Conservation (phyloP, 2,888 invertebrate species). For the Chorisops tibialis region DNA sequence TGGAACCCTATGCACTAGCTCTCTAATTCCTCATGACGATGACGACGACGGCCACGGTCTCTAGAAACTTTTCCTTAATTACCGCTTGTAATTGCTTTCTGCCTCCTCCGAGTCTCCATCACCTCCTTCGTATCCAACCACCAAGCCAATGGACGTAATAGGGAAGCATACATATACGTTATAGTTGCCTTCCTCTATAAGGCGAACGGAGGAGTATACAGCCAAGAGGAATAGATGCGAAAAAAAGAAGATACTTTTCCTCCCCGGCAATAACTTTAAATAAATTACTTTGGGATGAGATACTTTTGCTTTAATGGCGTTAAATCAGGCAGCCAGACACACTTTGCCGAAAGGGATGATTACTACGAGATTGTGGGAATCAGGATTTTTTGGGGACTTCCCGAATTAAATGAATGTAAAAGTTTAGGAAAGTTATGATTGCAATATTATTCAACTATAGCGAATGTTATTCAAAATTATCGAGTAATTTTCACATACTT, state of each 20-base stretch:
- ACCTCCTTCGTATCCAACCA: background rate
- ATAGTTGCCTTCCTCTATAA: no score
- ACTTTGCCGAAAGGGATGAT: no score
- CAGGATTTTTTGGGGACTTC: no score
- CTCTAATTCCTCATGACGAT: background rate
- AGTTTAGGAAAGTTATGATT: no score
- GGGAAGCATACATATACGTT: background rate
- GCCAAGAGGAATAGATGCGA: background rate
- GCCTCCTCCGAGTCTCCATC: background rate
- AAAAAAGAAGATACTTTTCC: conserved; percentile 1
- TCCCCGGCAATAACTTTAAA: conserved; percentile 6
- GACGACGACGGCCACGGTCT: background rate
- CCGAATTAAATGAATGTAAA: no score
- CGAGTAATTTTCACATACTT: no score
- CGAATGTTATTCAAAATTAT: no score
- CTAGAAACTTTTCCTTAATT: conserved; percentile 13
- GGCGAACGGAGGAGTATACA: background rate
- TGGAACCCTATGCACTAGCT: background rate
- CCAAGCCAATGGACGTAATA: background rate
- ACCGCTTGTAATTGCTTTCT: conserved; percentile 17
- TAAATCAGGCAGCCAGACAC: background rate
- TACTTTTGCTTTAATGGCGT: conserved; percentile 3
- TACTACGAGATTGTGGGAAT: no score
- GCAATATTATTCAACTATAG: no score
- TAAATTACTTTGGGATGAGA: conserved; percentile 10